Evolutionary conservation across 2,113 vertebrate genomes (phyloP).

Genomic region (Rostratula benghalensis): DNA sequence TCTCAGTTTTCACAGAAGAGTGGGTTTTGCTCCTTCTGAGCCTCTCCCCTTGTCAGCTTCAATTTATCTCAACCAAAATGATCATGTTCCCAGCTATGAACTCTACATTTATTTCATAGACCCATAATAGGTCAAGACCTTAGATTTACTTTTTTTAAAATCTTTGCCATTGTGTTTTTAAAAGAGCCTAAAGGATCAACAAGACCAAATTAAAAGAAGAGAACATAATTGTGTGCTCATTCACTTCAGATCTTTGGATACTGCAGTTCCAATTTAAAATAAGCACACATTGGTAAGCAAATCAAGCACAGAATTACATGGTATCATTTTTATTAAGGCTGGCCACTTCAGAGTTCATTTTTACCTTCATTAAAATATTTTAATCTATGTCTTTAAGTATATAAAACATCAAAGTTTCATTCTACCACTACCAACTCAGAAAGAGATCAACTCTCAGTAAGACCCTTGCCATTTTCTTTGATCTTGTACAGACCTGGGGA

Average conservation of each 20-base stretch:
- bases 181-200: constrained; percentile 56
- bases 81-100: constrained; percentile 56
- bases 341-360: constrained; percentile 19
- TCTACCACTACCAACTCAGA: constrained; percentile 16
- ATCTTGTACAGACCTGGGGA: constrained; percentile 53
- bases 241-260: not conserved
- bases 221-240: constrained; percentile 14
- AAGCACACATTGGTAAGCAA: not conserved
- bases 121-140: constrained; percentile 52
- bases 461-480: constrained; percentile 60
- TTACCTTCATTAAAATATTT: constrained; percentile 54
- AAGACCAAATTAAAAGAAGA: constrained; percentile 57
- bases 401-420: constrained; percentile 59
- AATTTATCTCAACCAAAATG: constrained; percentile 44
- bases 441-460: constrained; percentile 47
- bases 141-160: constrained; percentile 3
- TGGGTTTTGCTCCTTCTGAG: constrained; percentile 29
- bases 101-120: constrained; percentile 52
- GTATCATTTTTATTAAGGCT: not conserved
- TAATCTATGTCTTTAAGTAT: constrained; percentile 50
- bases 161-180: constrained; percentile 36
- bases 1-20: constrained; percentile 50
- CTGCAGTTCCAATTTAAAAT: not conserved
- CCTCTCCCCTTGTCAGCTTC: constrained; percentile 40
- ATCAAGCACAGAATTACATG: not conserved